Conservation (phyloP, 1,140 invertebrate genomes). For the Brachionus manjavacas region DNA sequence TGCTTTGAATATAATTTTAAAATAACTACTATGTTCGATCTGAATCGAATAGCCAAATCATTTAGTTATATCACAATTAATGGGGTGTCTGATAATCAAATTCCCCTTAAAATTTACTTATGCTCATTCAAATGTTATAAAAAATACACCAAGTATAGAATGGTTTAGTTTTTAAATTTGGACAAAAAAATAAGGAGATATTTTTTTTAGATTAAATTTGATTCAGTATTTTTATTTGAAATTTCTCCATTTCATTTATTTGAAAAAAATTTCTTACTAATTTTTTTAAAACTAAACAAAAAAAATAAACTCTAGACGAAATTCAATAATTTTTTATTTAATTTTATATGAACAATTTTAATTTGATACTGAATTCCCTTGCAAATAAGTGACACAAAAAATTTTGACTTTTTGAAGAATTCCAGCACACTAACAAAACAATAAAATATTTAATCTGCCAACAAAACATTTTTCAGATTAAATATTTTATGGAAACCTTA, state of each 20-base stretch:
- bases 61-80: conserved; percentile 33
- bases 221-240: background rate
- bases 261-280: background rate
- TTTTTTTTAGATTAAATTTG: background rate
- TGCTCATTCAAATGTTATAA: conserved; percentile 33
- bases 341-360: too few species aligned
- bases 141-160: conserved; percentile 5
- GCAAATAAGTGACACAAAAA: too few species aligned
- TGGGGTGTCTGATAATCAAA: conserved; percentile 31
- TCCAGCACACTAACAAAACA: too few species aligned
- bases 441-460: too few species aligned
- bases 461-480: too few species aligned
- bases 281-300: background rate
- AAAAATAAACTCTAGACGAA: background rate
- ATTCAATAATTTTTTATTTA: too few species aligned
- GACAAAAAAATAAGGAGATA: background rate
- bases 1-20: conserved; percentile 38
- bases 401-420: too few species aligned
- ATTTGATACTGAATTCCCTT: too few species aligned
- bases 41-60: conserved; percentile 38
- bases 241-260: background rate
- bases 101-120: background rate
- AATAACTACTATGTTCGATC: conserved; percentile 16
- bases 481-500: too few species aligned
- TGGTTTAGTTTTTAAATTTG: background rate